Conservation (phyloP, 2,888 invertebrate genomes). For the Mesochorus sp. region DNA sequence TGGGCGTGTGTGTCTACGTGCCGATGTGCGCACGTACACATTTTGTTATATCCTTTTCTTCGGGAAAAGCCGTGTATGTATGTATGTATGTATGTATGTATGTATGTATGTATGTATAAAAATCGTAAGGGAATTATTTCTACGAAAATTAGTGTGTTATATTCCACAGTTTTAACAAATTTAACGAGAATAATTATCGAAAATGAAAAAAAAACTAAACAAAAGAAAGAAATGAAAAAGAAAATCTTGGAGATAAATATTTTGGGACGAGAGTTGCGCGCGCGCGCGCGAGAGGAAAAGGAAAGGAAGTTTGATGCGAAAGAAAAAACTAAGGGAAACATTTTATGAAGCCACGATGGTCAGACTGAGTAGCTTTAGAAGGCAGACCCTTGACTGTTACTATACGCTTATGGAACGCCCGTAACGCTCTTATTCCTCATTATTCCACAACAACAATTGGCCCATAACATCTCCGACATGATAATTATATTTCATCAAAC, state of each 20-base stretch:
- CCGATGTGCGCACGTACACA: slow-evolving; percentile 65
- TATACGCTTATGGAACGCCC: no score
- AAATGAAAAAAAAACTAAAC: slow-evolving; percentile 31
- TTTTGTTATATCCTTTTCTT: slow-evolving; percentile 76
- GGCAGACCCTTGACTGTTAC: no score
- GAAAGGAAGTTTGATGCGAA: neutral
- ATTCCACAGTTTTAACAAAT: slow-evolving; percentile 67
- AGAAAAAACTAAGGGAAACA: no score
- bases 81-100: slow-evolving; percentile 68
- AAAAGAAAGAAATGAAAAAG: slow-evolving; percentile 41
- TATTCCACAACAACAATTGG: no score
- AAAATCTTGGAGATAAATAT: neutral
- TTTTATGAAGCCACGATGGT: slow-evolving; percentile 65
- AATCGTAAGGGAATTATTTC: slow-evolving; percentile 67
- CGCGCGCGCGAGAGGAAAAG: no score
- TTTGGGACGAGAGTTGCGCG: neutral
- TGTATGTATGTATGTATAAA: slow-evolving; percentile 68
- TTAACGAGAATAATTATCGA: neutral
- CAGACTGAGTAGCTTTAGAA: slow-evolving; percentile 69
- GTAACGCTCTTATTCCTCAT: no score
- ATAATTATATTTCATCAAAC: no score
- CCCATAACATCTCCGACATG: no score
- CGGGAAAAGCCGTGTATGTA: slow-evolving; percentile 64
- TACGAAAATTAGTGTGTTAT: slow-evolving; percentile 71
- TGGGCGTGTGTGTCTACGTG: slow-evolving; percentile 64